A percentile compares a stretch with the other conserved stretches of the same genome.
Evolutionary conservation across 2,888 invertebrate species (phyloP).

Genomic region (Buathra laborator): DNA sequence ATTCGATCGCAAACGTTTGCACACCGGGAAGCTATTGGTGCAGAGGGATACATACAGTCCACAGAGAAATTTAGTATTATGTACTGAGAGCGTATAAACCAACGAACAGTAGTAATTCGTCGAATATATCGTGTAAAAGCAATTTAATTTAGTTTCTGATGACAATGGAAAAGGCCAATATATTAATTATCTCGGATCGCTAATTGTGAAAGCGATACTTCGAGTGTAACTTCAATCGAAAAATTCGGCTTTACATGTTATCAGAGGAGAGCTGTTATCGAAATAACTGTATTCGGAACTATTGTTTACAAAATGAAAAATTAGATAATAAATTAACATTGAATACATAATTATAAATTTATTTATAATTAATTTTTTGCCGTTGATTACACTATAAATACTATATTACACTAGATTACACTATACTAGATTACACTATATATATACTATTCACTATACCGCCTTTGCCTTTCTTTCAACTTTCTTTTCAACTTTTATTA

Average conservation of each 20-base stretch:
- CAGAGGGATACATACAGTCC: not conserved
- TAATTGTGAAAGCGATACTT: not conserved
- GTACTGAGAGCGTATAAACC: not conserved
- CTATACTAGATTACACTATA: no score
- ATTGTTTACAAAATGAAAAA: no score
- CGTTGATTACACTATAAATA: no score
- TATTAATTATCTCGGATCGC: constrained; percentile 29
- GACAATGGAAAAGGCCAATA: constrained; percentile 9
- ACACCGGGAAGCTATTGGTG: not conserved
- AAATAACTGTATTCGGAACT: no score
- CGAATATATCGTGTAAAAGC: not conserved
- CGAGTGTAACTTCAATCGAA: not conserved
- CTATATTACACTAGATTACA: no score
- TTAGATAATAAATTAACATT: no score
- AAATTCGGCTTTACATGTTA: not conserved
- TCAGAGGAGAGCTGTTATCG: no score
- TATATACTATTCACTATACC: no score
- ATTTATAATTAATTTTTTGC: no score
- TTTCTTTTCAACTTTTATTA: not conserved
- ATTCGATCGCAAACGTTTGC: not conserved
- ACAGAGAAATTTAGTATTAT: constrained; percentile 5
- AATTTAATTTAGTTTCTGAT: constrained; percentile 31
- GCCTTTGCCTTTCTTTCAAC: no score
- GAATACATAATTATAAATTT: no score
- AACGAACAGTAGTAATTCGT: not conserved